Base-by-base conservation (phyloP, 2,113 vertebrate genomes). In the Xenopus laevis region DNA sequence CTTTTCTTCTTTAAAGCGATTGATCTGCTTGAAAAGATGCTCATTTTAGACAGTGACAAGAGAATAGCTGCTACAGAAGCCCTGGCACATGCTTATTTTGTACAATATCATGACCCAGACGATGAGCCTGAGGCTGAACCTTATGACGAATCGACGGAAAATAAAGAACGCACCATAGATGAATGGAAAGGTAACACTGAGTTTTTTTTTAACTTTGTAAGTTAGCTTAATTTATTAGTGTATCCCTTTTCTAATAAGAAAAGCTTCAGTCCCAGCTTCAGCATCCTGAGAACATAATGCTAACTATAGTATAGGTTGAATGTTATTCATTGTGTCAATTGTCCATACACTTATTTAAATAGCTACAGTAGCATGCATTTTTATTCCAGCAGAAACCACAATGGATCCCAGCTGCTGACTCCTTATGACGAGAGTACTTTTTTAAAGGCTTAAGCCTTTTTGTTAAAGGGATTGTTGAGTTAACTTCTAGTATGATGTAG, bases 21-120 rank as follows among this genome's bases (percentile, higher is more conserved):
- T 65, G 96, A 98, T 78, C 91, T 98, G n/a, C 83, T 99, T 74
- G 95, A 97, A 83, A 92, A 92, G 47, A 98, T 99, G 97, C 89
- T 99, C 75, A 95, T 98, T 57, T 85, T 98, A 78, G 97, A 99
- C 88, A 98, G 96, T 0, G 97, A 99, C 67, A 95, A 94, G 64
- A 87, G 97, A 83, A 92, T 98, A 84, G 94, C 95, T 0, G 97
- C 97, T 1, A 85, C 89, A 0, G 96, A 95, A 80, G 96, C 97
- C 0, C 90, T 99, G 47, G 90, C 94, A 1, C 97, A 98, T 18
- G 85, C 94, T 0, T 99, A 99, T 87, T 98, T 99, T 82, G 93
- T 95, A 12, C 97, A 99, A 87, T 99, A 98, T 74, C 97, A 98
- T 0, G 96, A 98, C 72, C 96, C 97, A 0, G 96, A 98, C 0